Conservation (phyloP, 2,113 vertebrate genomes). For the Heliornis fulica region DNA sequence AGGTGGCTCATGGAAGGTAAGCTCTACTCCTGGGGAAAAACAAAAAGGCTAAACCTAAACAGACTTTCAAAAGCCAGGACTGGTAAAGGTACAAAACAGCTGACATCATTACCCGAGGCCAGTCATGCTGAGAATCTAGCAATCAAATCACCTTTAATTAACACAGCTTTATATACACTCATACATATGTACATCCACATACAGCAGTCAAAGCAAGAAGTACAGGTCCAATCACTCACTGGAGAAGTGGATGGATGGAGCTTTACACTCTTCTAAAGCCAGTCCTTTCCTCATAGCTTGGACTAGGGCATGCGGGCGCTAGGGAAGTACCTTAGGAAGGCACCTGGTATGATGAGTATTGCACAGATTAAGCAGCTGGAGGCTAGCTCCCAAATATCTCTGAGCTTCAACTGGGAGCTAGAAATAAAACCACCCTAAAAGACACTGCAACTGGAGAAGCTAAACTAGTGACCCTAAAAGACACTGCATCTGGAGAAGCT, state of each 20-base stretch:
- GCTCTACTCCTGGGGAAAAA: neutral
- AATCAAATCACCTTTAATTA: conserved; percentile 70
- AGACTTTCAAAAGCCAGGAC: neutral
- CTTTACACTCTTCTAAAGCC: neutral
- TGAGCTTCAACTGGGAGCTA: conserved; percentile 3
- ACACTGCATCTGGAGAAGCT: conserved; percentile 5
- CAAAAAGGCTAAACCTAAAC: rapidly evolving
- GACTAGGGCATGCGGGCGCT: neutral
- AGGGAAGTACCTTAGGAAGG: conserved; percentile 35
- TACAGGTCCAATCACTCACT: neutral
- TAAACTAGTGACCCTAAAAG: neutral
- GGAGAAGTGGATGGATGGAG: neutral
- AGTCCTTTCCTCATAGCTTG: neutral
- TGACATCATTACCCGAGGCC: neutral
- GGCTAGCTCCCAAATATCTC: conserved; percentile 12
- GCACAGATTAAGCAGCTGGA: conserved; percentile 51
- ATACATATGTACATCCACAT: conserved; percentile 39
- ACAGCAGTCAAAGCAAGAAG: conserved; percentile 42
- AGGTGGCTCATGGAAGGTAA: neutral
- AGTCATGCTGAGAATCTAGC: neutral
- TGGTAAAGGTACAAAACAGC: too few species aligned
- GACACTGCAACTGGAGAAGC: neutral
- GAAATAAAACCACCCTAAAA: neutral
- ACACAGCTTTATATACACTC: conserved; percentile 39
- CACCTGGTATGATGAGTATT: neutral